Percentiles rank a stretch among this genome's conserved stretches.
phyloP scores from a whole-genome alignment of 2,888 invertebrate genomes.

The Portevinia maculata region DNA sequence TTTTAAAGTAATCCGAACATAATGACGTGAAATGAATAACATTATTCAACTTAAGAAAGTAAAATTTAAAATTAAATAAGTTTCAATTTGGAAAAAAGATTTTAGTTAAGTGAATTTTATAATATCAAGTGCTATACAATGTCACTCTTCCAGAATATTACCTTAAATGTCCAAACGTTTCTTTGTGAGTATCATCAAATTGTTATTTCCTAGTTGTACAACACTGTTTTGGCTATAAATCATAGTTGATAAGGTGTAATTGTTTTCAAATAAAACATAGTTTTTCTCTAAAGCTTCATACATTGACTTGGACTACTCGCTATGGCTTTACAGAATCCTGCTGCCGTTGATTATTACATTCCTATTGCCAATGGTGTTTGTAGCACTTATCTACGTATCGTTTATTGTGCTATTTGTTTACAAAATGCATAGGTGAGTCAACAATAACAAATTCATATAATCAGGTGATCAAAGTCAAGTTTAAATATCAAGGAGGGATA shows the following conservation, averaged over 20 bases:
- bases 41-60: slow-evolving; percentile 53
- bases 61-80: slow-evolving; percentile 55
- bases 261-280: not conserved
- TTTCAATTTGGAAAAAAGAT: slow-evolving; percentile 7
- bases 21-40: slow-evolving; percentile 59
- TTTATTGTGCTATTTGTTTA: slow-evolving; percentile 93
- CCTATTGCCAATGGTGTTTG: slow-evolving; percentile 91
- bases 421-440: slow-evolving; percentile 89
- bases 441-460: slow-evolving; percentile 2
- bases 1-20: slow-evolving; percentile 4
- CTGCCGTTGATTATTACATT: slow-evolving; percentile 93
- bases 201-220: not conserved
- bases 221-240: not conserved
- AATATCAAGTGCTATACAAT: slow-evolving; percentile 67
- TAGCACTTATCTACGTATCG: slow-evolving; percentile 91
- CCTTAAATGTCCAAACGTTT: slow-evolving; percentile 76
- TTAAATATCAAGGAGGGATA: not conserved
- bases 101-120: not conserved
- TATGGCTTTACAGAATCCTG: slow-evolving; percentile 93
- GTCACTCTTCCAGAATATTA: slow-evolving; percentile 78
- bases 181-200: slow-evolving; percentile 77
- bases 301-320: slow-evolving; percentile 91
- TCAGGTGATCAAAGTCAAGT: slow-evolving; percentile 26
- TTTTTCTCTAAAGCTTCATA: slow-evolving; percentile 86
- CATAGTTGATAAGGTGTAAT: not conserved